Conservation (phyloP, 1,140 invertebrate genomes). For the Drosophila virilis region DNA sequence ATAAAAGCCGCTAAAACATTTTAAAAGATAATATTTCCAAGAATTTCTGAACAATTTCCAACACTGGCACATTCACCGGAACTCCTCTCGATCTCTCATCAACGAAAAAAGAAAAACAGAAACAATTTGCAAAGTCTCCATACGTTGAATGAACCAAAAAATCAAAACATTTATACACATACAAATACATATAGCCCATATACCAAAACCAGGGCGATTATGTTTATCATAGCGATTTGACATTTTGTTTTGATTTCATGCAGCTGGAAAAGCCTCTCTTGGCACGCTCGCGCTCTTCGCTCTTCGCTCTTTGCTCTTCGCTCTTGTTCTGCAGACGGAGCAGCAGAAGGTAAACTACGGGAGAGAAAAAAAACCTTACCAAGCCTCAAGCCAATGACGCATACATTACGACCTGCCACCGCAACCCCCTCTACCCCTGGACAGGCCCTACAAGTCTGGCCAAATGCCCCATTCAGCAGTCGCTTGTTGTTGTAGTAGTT, state of each 20-base stretch:
- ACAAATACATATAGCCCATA: slow-evolving; percentile 26
- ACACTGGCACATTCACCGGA: slow-evolving; percentile 19
- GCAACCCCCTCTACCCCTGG: slow-evolving; percentile 3
- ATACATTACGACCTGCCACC: slow-evolving; percentile 35
- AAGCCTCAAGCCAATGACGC: slow-evolving; percentile 52
- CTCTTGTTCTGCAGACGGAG: slow-evolving; percentile 21
- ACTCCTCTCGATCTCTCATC: slow-evolving; percentile 17
- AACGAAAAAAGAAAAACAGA: background rate
- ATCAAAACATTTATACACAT: slow-evolving; percentile 7
- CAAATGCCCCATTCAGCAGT: slow-evolving; percentile 67
- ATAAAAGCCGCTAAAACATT: background rate
- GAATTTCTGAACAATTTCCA: slow-evolving; percentile 3
- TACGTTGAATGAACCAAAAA: slow-evolving; percentile 32
- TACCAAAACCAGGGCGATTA: slow-evolving; percentile 53
- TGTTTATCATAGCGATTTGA: slow-evolving; percentile 74
- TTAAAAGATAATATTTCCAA: background rate
- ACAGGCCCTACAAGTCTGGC: slow-evolving; percentile 26
- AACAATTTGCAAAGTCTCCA: slow-evolving; percentile 26
- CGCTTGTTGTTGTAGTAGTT: slow-evolving; percentile 39
- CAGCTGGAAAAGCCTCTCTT: slow-evolving; percentile 39
- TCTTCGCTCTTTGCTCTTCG: slow-evolving; percentile 15
- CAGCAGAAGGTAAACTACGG: slow-evolving; percentile 18
- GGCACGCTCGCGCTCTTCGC: background rate
- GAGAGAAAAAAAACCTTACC: slow-evolving; percentile 26
- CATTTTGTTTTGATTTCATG: slow-evolving; percentile 53